These are phyloP conservation scores for Lamellibrachia satsuma DNA, from an alignment of 2,888 invertebrate genomes.

Conservation along the genomic window DNA sequence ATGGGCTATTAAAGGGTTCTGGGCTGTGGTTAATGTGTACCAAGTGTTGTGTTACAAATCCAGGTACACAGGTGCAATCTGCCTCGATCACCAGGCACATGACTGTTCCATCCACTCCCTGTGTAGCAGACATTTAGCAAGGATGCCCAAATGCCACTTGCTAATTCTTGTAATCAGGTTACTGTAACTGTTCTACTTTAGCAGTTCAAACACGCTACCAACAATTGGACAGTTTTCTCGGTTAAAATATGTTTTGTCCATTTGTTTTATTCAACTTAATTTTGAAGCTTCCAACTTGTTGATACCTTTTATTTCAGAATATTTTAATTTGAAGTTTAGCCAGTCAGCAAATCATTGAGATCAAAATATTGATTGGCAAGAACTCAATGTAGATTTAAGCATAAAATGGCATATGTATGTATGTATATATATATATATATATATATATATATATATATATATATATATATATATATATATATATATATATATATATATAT, in stretches of 20 bases:
- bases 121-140: not conserved
- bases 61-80: not conserved
- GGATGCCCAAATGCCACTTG: not conserved
- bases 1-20: not conserved
- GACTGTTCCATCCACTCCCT: not conserved
- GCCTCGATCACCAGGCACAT: not conserved
- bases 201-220: not conserved
- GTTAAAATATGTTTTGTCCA: not conserved
- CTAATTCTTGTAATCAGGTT: not conserved
- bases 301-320: not conserved
- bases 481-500: too few species aligned
- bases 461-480: too few species aligned
- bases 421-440: too few species aligned
- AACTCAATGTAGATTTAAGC: not conserved
- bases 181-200: not conserved
- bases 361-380: not conserved
- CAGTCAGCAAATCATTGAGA: not conserved
- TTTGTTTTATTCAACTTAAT: not conserved
- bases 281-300: not conserved
- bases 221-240: not conserved
- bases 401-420: not conserved
- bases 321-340: not conserved
- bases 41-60: not conserved
- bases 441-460: too few species aligned
- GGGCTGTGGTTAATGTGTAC: not conserved